phyloP scores from a whole-genome alignment of 2,888 invertebrate species.

The Philonicus albiceps region DNA sequence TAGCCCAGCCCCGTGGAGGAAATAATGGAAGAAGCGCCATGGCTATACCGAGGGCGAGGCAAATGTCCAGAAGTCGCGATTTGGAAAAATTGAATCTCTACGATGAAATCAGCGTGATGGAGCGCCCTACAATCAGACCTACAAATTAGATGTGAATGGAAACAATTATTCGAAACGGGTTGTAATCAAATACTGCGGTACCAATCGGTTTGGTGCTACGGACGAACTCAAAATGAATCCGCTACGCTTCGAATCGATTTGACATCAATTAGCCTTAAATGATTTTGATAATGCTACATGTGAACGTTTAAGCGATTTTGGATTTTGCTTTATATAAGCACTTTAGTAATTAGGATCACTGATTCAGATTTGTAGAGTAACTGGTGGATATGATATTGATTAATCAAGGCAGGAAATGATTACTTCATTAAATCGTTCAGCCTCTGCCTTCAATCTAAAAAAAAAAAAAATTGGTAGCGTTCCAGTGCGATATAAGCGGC shows the following conservation, averaged over 20 bases:
- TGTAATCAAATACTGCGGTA: not conserved
- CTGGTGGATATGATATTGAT: not conserved
- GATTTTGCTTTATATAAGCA: not conserved
- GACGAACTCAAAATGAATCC: not conserved
- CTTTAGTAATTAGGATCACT: not conserved
- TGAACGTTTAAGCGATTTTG: not conserved
- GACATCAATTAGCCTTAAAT: not conserved
- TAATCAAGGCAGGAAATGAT: not conserved
- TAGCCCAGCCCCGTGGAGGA: not conserved
- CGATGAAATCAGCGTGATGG: not conserved
- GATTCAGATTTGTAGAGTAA: not conserved
- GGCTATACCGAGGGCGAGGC: not conserved
- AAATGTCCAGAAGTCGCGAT: not conserved
- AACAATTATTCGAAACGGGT: not conserved
- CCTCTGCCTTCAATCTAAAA: not conserved
- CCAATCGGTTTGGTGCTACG: not conserved
- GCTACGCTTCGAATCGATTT: not conserved
- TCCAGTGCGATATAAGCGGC: not conserved
- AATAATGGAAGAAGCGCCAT: not conserved
- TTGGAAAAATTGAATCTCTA: not conserved
- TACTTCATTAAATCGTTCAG: not conserved
- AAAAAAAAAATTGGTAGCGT: not conserved
- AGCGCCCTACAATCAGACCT: not conserved
- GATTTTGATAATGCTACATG: not conserved
- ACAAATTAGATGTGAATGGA: not conserved